These are phyloP conservation scores for Polypedilum vanderplanki DNA, from an alignment of 1,140 invertebrate species.

Conservation along the genomic window DNA sequence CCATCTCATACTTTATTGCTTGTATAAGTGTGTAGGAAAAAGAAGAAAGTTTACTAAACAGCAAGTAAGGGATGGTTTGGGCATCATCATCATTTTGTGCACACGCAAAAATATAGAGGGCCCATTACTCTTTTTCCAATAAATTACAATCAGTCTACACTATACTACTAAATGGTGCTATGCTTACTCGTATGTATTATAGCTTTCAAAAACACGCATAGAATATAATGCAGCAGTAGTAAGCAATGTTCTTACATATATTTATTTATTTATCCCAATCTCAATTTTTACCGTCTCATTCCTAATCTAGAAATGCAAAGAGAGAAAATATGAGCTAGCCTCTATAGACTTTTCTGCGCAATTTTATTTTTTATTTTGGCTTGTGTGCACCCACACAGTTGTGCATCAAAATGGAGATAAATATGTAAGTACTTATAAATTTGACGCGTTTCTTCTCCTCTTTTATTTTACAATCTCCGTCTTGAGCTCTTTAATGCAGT, in stretches of 20 bases:
- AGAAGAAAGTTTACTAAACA: too few species aligned
- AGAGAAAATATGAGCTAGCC: not conserved
- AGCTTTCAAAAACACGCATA: conserved; percentile 23
- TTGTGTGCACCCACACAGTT: conserved; percentile 9
- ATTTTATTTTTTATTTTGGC: not conserved
- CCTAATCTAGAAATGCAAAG: not conserved
- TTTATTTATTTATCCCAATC: not conserved
- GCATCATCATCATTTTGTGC: not conserved
- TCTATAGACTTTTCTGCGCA: not conserved
- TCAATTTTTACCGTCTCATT: not conserved
- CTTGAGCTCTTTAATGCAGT: not conserved
- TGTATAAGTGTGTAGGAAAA: too few species aligned
- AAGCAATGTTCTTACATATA: not conserved
- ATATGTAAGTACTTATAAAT: not conserved
- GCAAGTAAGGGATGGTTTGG: not conserved
- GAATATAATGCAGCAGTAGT: not conserved
- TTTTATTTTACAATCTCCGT: not conserved
- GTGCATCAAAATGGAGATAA: conserved; percentile 16
- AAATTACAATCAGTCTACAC: conserved; percentile 11
- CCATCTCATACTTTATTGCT: not conserved
- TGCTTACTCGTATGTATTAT: not conserved
- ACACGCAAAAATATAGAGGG: not conserved
- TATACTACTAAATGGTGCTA: not conserved
- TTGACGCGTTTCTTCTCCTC: not conserved
- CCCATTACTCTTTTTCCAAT: conserved; percentile 18